Conservation (phyloP, 2,888 invertebrate genomes). For the Nomada goodeniana region DNA sequence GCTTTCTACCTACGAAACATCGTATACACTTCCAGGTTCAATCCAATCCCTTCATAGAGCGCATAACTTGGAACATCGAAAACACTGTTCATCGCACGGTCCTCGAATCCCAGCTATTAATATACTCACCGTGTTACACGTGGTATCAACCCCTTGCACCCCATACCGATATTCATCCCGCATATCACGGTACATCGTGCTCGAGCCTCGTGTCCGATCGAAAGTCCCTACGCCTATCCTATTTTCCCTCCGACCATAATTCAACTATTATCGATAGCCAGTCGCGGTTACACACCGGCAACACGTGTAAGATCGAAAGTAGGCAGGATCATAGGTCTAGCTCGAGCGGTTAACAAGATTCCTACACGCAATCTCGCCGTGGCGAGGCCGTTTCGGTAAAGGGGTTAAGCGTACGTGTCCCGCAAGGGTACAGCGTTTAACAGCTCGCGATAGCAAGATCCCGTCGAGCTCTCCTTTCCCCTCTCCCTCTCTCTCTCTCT, state of each 20-base stretch:
- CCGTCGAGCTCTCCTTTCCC: background rate
- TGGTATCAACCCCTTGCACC: background rate
- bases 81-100: slow-evolving; percentile 10
- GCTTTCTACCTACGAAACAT: too few relatives aligned
- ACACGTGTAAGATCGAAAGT: slow-evolving; percentile 56
- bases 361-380: slow-evolving; percentile 45
- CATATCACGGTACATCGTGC: slow-evolving; percentile 15
- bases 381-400: slow-evolving; percentile 38
- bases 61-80: background rate
- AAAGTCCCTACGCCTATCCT: slow-evolving; percentile 10
- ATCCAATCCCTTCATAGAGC: background rate
- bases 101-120: background rate
- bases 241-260: slow-evolving; percentile 34
- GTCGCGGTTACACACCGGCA: slow-evolving; percentile 32
- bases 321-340: slow-evolving; percentile 45
- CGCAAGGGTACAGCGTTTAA: slow-evolving; percentile 30
- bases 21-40: too few relatives aligned
- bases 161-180: slow-evolving; percentile 3
- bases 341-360: slow-evolving; percentile 55
- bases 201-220: slow-evolving; percentile 15
- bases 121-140: slow-evolving; percentile 30
- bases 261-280: slow-evolving; percentile 45
- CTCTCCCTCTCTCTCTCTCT: background rate
- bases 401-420: slow-evolving; percentile 32
- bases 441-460: slow-evolving; percentile 14